Conservation (phyloP, 1,140 invertebrate genomes). For the Conus ventricosus region DNA sequence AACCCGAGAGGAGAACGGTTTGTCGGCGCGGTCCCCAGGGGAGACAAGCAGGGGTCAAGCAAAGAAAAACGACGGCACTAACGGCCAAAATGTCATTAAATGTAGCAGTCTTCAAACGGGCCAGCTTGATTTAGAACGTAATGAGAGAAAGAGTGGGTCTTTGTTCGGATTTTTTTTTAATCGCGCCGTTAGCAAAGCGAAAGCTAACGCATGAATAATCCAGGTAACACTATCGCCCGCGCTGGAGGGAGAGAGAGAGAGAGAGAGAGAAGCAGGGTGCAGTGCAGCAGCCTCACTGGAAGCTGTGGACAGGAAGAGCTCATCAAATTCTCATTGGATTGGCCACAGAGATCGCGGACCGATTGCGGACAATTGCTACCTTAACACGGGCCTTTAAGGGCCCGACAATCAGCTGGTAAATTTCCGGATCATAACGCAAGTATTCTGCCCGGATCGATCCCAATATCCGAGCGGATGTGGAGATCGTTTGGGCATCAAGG, state of each 20-base stretch:
- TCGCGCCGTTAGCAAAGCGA: neutral
- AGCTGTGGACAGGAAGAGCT: neutral
- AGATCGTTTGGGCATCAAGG: conserved; percentile 12
- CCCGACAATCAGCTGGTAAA: neutral
- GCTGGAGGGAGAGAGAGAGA: too few species aligned
- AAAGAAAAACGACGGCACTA: neutral
- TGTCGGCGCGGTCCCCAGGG: neutral
- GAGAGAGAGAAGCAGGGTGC: neutral
- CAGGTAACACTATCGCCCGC: neutral
- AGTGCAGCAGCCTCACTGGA: neutral
- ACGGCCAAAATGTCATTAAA: neutral
- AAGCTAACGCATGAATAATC: conserved; percentile 1
- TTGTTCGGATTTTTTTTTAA: neutral
- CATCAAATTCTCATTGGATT: neutral
- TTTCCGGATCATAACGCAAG: conserved; percentile 14
- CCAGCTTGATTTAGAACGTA: neutral
- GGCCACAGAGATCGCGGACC: neutral
- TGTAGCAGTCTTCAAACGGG: neutral
- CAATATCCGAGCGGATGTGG: conserved; percentile 29
- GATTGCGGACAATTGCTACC: neutral
- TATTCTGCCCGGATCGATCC: conserved; percentile 9
- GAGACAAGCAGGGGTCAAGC: neutral
- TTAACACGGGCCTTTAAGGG: neutral
- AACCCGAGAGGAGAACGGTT: neutral
- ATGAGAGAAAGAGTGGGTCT: neutral